Conservation (phyloP, 2,797 vertebrate species). For the Podarcis siculus region DNA sequence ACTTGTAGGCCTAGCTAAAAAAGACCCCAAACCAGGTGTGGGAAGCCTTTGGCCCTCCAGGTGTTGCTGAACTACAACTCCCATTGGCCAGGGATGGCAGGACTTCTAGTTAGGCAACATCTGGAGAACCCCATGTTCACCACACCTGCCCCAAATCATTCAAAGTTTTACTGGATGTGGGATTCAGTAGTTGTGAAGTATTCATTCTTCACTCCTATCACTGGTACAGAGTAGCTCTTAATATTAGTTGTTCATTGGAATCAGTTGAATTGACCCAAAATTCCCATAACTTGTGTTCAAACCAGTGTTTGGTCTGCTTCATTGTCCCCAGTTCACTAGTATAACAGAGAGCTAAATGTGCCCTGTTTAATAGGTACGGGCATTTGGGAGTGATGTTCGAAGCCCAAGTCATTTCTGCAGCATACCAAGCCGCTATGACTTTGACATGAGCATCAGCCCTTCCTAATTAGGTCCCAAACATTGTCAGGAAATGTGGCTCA, state of each 20-base stretch:
- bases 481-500: neutral
- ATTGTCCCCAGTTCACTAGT: neutral
- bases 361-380: neutral
- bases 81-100: too few species aligned
- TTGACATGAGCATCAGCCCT: neutral
- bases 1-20: neutral
- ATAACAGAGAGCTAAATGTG: neutral
- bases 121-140: too few species aligned
- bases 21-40: neutral
- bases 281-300: neutral
- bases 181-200: neutral
- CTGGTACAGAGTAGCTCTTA: neutral
- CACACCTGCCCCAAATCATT: neutral
- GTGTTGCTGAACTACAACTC: too few species aligned
- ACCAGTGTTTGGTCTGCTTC: neutral
- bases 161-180: neutral
- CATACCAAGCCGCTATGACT: neutral
- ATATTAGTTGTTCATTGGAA: neutral
- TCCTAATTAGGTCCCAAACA: neutral
- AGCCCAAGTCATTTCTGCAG: neutral
- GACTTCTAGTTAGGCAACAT: too few species aligned
- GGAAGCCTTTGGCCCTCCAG: too few species aligned
- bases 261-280: neutral
- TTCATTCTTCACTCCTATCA: neutral
- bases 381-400: neutral